Evolutionary conservation across 2,888 invertebrate genomes (phyloP), one percentile per base, ranked within the genome.

Genomic region (Epistrophella euchroma): DNA sequence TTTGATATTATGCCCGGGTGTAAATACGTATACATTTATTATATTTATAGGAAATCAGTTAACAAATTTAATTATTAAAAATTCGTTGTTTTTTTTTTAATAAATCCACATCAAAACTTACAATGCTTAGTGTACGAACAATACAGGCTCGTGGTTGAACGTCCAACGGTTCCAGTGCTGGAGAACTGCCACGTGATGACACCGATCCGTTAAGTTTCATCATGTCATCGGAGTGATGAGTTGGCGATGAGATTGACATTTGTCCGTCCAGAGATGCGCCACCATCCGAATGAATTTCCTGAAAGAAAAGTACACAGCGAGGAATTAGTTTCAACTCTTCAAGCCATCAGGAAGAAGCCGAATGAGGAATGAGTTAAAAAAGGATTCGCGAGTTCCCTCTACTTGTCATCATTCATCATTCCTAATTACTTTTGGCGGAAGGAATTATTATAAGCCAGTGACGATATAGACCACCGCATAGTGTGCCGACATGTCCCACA

Each of bases 111-210:
- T 6, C 0, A 37, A 60, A 70, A 92, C 92, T 92, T 90, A 92
- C 92, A 91, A 92, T 92, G 89, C 92, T 92, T 80, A 92, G 87
- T n/a, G 92, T 91, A 71, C 91, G 91, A 78, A 92, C 91, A 81
- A 92, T 92, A 85, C 92, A 92, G 22, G 91, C 91, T 37, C 90
- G 89, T 4, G 90, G 88, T 45, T 89, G 84, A 50, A 91, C 91
- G 13, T 91, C 91, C 58, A 58, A 11, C 19, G 90, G 89, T 22
- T 91, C 91, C 56, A 58, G 2, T 22, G 90, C 90, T 22, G 92
- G 92, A 3, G 92, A 91, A 83, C 92, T 92, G 88, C 90, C 92
- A 70, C 92, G 90, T 79, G 92, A 92, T 87, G 92, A 92, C 17
- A 91, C 84, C 28, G 92, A 91, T 73, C 88, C 88, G 79, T 91